phyloP scores from a whole-genome alignment of 2,888 invertebrate genomes.

The Caenorhabditis sp. region DNA sequence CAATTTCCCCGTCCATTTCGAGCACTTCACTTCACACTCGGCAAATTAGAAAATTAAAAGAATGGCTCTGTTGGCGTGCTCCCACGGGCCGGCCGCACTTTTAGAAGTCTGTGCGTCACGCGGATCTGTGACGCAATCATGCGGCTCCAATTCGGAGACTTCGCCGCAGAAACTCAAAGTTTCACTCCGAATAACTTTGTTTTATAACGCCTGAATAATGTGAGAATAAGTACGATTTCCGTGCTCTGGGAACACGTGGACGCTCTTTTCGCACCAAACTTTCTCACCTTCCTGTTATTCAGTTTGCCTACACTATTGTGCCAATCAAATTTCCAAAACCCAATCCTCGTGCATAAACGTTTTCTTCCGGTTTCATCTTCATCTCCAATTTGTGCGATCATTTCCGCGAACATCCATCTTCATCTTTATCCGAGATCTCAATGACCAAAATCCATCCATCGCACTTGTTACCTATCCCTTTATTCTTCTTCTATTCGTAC shows the following conservation, averaged over 20 bases:
- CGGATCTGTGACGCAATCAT: not conserved
- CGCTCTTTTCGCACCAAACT: not conserved
- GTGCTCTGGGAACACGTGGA: slow-evolving; percentile 16
- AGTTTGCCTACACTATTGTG: not conserved
- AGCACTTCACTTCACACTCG: not conserved
- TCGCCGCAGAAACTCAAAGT: not conserved
- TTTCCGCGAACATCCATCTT: not conserved
- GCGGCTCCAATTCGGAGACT: not conserved
- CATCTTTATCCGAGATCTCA: not conserved
- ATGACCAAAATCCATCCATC: slow-evolving; percentile 7
- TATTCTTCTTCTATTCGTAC: not conserved
- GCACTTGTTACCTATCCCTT: too few relatives aligned
- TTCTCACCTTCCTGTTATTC: not conserved
- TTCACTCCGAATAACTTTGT: not conserved
- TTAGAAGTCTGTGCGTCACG: not conserved
- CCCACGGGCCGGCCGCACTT: not conserved
- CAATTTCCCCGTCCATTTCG: slow-evolving; percentile 6
- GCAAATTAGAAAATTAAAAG: slow-evolving; percentile 1
- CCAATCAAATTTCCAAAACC: not conserved
- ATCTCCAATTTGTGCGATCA: not conserved
- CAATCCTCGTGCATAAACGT: not conserved
- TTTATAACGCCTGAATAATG: not conserved
- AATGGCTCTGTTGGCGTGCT: not conserved
- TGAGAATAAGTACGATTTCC: not conserved
- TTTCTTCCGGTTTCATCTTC: slow-evolving; percentile 1